Conservation (phyloP, 2,888 invertebrate species). For the Saturnia pavonia region DNA sequence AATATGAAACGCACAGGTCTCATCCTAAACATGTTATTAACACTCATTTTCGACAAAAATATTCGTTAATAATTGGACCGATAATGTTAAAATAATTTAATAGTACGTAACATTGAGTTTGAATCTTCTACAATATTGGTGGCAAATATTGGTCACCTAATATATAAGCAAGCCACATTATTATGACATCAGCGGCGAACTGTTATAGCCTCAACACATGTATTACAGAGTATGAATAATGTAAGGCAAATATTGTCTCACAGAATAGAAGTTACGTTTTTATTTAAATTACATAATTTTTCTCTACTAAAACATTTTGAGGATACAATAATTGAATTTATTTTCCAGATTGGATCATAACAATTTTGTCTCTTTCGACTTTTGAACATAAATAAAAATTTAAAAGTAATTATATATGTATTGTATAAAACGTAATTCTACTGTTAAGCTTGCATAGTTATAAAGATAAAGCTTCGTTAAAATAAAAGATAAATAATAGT, state of each 20-base stretch:
- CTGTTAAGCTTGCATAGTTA: too few relatives aligned
- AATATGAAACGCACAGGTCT: too few relatives aligned
- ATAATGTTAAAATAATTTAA: background rate
- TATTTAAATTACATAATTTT: constrained; percentile 19
- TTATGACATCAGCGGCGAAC: constrained; percentile 2
- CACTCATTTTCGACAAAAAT: too few relatives aligned
- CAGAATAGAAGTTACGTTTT: constrained; percentile 13
- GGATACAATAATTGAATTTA: background rate
- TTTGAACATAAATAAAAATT: too few relatives aligned
- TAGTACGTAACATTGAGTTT: background rate
- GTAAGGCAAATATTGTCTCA: constrained; percentile 23
- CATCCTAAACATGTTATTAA: too few relatives aligned
- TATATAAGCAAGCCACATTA: background rate
- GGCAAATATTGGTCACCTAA: background rate
- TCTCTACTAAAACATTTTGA: background rate
- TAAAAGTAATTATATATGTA: too few relatives aligned
- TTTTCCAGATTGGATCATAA: too few relatives aligned
- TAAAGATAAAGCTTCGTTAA: too few relatives aligned
- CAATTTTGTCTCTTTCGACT: too few relatives aligned
- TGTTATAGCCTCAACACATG: background rate
- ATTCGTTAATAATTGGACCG: too few relatives aligned
- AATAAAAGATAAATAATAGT: too few relatives aligned
- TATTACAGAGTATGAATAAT: constrained; percentile 20
- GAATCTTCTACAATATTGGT: background rate
- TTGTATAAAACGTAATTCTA: too few relatives aligned